A percentile compares a stretch with the other conserved stretches of the same genome.
phyloP scores from a whole-genome alignment of 2,888 invertebrate genomes.

The Villa cingulata region DNA sequence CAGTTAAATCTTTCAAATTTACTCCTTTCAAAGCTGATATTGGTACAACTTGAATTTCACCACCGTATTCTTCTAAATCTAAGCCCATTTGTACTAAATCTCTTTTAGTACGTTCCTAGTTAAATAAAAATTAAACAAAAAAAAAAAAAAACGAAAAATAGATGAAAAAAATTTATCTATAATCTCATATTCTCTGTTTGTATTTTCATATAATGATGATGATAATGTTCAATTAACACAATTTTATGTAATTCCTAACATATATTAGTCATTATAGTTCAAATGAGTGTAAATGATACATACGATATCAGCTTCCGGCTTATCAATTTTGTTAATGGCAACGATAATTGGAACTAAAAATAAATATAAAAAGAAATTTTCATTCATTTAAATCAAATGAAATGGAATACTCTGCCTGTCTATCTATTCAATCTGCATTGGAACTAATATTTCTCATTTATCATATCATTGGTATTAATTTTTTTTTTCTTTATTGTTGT shows the following conservation, averaged over 20 bases:
- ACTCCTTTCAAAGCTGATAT: slow-evolving; percentile 80
- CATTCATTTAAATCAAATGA: not conserved
- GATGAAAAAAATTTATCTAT: not conserved
- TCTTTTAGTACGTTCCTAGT: slow-evolving; percentile 56
- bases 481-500: too few relatives aligned
- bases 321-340: slow-evolving; percentile 97
- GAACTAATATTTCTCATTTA: not conserved
- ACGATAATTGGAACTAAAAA: slow-evolving; percentile 83
- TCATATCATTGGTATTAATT: too few relatives aligned
- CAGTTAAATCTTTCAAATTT: slow-evolving; percentile 64
- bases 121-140: slow-evolving; percentile 10
- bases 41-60: slow-evolving; percentile 80
- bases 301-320: slow-evolving; percentile 78
- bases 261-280: not conserved
- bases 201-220: not conserved
- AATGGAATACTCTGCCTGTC: not conserved
- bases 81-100: slow-evolving; percentile 68
- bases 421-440: not conserved
- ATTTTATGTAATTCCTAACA: slow-evolving; percentile 1
- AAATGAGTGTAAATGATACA: slow-evolving; percentile 28
- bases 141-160: not conserved
- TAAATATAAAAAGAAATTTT: slow-evolving; percentile 6
- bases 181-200: not conserved
- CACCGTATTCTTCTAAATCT: slow-evolving; percentile 74
- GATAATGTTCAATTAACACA: not conserved